Conservation (phyloP, 2,797 vertebrate species). For the Adelosebastes latens region DNA sequence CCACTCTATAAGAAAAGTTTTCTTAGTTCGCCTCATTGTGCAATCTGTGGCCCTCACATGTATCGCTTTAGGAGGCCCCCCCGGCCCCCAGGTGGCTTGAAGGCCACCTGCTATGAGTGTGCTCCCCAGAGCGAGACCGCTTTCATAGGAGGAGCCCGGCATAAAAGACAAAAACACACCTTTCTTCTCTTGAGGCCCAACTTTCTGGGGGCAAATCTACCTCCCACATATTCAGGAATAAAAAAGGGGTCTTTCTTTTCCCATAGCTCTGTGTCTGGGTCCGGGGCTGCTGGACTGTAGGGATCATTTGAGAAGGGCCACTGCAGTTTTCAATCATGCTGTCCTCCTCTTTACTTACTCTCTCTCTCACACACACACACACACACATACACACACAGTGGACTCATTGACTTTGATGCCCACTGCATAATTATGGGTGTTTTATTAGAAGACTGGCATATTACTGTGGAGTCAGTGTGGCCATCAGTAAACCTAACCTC, state of each 20-base stretch:
- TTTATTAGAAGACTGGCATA: slow-evolving; percentile 88
- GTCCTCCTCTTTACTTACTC: slow-evolving; percentile 72
- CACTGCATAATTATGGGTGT: slow-evolving; percentile 89
- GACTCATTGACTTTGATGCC: slow-evolving; percentile 87
- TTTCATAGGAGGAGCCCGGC: slow-evolving; percentile 79
- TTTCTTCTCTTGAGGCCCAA: slow-evolving; percentile 87
- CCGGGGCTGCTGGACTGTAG: slow-evolving; percentile 60
- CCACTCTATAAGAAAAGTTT: slow-evolving; percentile 53
- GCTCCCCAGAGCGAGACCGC: slow-evolving; percentile 84
- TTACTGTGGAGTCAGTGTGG: slow-evolving; percentile 80
- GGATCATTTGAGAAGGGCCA: slow-evolving; percentile 87
- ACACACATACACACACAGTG: slow-evolving; percentile 64
- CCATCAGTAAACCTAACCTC: slow-evolving; percentile 83
- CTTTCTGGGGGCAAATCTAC: slow-evolving; percentile 84
- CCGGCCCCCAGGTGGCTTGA: slow-evolving; percentile 82
- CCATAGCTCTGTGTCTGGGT: slow-evolving; percentile 76
- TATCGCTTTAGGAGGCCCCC: slow-evolving; percentile 57
- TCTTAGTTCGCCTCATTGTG: slow-evolving; percentile 36
- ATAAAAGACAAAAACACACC: slow-evolving; percentile 88
- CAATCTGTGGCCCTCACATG: slow-evolving; percentile 53
- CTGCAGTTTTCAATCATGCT: slow-evolving; percentile 87
- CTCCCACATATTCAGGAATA: slow-evolving; percentile 86
- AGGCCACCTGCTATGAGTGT: slow-evolving; percentile 87
- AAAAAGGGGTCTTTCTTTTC: slow-evolving; percentile 83
- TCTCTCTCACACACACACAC: slow-evolving; percentile 49